phyloP scores from a whole-genome alignment of 2,113 vertebrate species.

The Megaceryle torquata region DNA sequence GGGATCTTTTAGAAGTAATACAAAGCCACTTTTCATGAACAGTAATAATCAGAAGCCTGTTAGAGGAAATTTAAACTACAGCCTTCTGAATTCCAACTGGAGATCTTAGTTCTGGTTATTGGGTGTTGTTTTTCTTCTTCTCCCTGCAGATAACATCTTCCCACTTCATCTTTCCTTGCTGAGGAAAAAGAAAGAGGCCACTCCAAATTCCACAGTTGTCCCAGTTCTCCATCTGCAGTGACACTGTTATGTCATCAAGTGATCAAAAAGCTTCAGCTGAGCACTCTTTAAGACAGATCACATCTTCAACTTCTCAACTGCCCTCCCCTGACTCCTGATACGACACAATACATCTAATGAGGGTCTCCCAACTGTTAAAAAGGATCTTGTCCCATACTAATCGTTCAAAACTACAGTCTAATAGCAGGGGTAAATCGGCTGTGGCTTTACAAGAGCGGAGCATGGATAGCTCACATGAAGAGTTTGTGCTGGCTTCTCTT shows the following conservation, averaged over 20 bases:
- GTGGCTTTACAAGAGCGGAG: background rate
- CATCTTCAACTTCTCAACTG: background rate
- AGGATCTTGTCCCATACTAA: background rate
- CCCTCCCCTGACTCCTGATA: background rate
- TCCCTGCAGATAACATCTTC: background rate
- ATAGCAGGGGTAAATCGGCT: background rate
- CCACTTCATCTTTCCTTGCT: background rate
- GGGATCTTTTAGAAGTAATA: conserved; percentile 1
- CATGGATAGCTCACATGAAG: fast-evolving
- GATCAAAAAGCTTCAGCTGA: background rate
- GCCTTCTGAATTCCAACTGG: background rate
- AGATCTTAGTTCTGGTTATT: background rate
- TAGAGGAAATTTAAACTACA: background rate
- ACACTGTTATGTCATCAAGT: background rate
- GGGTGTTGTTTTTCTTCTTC: background rate
- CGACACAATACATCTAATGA: background rate
- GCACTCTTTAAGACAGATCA: background rate
- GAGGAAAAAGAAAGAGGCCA: background rate
- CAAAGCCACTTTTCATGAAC: conserved; percentile 18
- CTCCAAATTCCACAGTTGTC: background rate
- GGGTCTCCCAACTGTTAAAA: background rate
- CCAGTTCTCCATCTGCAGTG: background rate
- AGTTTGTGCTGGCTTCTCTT: background rate
- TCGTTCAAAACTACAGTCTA: background rate
- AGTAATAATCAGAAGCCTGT: conserved; percentile 3